A percentile compares a stretch with the other conserved stretches of the same genome.
Evolutionary conservation across 2,797 vertebrate genomes (phyloP).

Genomic region (Protonibea diacanthus): DNA sequence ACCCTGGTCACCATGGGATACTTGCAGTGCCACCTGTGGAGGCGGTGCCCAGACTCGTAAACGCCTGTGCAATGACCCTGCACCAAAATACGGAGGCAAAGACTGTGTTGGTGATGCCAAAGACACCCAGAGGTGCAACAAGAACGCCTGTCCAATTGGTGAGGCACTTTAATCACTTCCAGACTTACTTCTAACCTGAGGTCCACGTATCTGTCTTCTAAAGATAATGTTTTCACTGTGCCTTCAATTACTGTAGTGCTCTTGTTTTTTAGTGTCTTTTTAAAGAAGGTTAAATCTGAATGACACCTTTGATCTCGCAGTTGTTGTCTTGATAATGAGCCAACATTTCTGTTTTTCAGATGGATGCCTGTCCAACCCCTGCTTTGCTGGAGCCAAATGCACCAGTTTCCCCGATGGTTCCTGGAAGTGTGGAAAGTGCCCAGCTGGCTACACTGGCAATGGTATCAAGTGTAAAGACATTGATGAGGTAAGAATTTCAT

Average conservation of each 20-base stretch:
- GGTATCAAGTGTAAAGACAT: conserved; percentile 94
- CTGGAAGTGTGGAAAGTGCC: conserved; percentile 97
- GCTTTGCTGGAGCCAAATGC: conserved; percentile 93
- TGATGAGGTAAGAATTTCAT: conserved; percentile 88
- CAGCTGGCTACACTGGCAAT: conserved; percentile 92
- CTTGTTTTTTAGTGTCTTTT: conserved; percentile 4
- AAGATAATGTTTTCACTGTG: neutral
- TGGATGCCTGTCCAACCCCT: conserved; percentile 97
- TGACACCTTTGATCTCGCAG: conserved; percentile 3
- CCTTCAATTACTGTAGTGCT: neutral
- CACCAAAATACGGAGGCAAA: conserved; percentile 92
- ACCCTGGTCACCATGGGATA: conserved; percentile 96
- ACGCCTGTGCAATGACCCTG: conserved; percentile 94
- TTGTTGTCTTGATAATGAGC: conserved; percentile 27
- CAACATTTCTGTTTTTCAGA: conserved; percentile 83
- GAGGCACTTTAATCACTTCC: conserved; percentile 67
- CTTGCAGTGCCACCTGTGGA: conserved; percentile 93
- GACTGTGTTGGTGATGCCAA: conserved; percentile 90
- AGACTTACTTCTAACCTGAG: neutral
- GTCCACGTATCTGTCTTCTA: neutral
- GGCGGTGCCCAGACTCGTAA: conserved; percentile 92
- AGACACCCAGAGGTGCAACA: conserved; percentile 93
- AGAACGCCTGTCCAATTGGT: conserved; percentile 94
- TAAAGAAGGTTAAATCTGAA: conserved; percentile 8
- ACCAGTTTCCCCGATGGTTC: conserved; percentile 94